These are phyloP conservation scores for Odontamblyopus rebecca DNA, from an alignment of 2,797 vertebrate species.

Conservation along the genomic window DNA sequence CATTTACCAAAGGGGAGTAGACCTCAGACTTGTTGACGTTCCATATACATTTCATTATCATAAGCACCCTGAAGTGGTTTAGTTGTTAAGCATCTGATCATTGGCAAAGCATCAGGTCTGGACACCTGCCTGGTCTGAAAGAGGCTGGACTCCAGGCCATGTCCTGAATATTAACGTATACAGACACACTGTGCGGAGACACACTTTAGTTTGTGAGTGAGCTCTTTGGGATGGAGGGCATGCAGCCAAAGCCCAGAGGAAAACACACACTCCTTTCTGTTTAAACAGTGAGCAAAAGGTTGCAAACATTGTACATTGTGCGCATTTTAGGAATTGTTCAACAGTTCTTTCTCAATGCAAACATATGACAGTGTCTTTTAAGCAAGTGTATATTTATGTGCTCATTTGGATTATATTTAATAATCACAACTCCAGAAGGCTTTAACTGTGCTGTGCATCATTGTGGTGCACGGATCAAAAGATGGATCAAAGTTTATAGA, in stretches of 20 bases:
- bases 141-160: slow-evolving; percentile 15
- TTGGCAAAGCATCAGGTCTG: slow-evolving; percentile 17
- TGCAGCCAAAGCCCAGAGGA: background rate
- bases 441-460: too few species aligned
- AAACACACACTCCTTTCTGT: background rate
- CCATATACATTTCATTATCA: background rate
- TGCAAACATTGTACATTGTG: too few species aligned
- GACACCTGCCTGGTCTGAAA: slow-evolving; percentile 48
- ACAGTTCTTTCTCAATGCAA: too few species aligned
- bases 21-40: background rate
- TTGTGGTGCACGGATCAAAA: too few species aligned
- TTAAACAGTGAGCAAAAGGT: background rate
- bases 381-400: too few species aligned
- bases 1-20: background rate
- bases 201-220: slow-evolving; percentile 11
- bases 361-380: too few species aligned
- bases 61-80: background rate
- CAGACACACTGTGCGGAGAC: slow-evolving; percentile 7
- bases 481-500: too few species aligned
- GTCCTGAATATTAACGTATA: slow-evolving; percentile 37
- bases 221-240: slow-evolving; percentile 6
- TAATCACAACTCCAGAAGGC: too few species aligned
- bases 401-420: too few species aligned
- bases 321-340: too few species aligned
- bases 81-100: slow-evolving; percentile 1